Evolutionary conservation across 2,797 vertebrate species (phyloP), one percentile per base, ranked within the genome.

Genomic region (Tangara arthus): DNA sequence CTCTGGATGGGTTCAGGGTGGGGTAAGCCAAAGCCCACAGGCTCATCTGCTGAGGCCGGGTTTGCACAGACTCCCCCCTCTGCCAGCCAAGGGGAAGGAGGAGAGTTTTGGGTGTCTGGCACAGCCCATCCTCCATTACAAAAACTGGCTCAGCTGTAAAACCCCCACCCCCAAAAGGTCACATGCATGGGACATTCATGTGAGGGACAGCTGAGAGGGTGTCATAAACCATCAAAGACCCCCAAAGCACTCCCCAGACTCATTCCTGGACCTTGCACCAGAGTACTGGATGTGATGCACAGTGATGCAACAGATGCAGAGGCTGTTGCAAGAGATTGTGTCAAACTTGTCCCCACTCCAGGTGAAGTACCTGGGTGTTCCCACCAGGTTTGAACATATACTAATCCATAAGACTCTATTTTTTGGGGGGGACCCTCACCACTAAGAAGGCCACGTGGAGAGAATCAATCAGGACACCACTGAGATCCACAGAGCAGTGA

Each of bases 51-150:
- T 32, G 26, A 27, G 26, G 23, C 22, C 12, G 5, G 35, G 15
- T 32, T 59, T 50, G 22, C 37, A 50, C 8, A 59, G 22, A 7
- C 27, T 22, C 5, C 4, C 7, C 7, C 2, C 24, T 32, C 41
- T 0, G 0, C 9, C 22, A 37, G 1, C 22, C 46, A 59, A 28
- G 15, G 12, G 19, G 8, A 28, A 76, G n/a, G 37, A 66, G 23
- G 6, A 44, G 19, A 52, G 28, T 52, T 37, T 59, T 23, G 28
- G 15, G 10, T 13, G 18, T 52, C n/a, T 11, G 23, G 11, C 27
- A 32, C 12, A 44, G 59, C 19, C 18, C 18, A 28, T 20, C 15
- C 23, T 60, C n/a, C 46, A 28, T 11, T n/a, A 24, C 19, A 60
- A 23, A n/a, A 37, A 46, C 39, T 52, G 39, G 23, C 16, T 44